These are phyloP conservation scores for Anastrepha obliqua DNA, from an alignment of 1,140 invertebrate species.

Conservation along the genomic window DNA sequence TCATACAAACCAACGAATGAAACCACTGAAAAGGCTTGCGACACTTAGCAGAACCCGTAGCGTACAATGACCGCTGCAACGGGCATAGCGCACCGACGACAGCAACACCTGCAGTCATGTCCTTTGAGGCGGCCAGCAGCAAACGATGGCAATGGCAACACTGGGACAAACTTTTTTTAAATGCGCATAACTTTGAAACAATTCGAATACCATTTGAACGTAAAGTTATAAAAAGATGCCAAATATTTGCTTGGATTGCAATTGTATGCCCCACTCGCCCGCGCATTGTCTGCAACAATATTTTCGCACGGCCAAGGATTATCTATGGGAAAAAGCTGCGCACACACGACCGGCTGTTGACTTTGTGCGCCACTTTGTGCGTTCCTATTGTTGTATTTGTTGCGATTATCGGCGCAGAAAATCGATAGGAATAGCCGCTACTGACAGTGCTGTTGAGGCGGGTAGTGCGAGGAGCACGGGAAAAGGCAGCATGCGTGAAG, in stretches of 20 bases:
- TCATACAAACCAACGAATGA: neutral
- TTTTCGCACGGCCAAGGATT: constrained; percentile 42
- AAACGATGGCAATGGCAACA: neutral
- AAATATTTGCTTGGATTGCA: constrained; percentile 16
- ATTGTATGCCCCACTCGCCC: neutral
- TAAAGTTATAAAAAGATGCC: neutral
- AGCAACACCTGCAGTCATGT: neutral
- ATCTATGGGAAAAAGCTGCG: constrained; percentile 53
- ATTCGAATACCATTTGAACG: neutral
- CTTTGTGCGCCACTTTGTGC: neutral
- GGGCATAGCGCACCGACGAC: neutral
- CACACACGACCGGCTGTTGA: constrained; percentile 55
- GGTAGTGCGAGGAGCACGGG: neutral
- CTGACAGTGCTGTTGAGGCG: neutral
- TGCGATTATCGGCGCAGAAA: constrained; percentile 54
- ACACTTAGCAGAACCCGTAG: neutral
- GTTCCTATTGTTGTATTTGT: constrained; percentile 56
- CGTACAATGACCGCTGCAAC: constrained; percentile 40
- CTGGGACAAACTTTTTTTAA: neutral
- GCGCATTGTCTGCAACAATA: neutral
- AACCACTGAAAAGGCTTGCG: neutral
- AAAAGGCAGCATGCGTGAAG: neutral
- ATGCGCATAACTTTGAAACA: neutral
- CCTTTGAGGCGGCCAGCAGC: neutral
- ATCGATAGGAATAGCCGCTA: constrained; percentile 54